A percentile compares a stretch with the other conserved stretches of the same genome.
phyloP scores from a whole-genome alignment of 2,888 invertebrate species.

The Drosophila anomalata region DNA sequence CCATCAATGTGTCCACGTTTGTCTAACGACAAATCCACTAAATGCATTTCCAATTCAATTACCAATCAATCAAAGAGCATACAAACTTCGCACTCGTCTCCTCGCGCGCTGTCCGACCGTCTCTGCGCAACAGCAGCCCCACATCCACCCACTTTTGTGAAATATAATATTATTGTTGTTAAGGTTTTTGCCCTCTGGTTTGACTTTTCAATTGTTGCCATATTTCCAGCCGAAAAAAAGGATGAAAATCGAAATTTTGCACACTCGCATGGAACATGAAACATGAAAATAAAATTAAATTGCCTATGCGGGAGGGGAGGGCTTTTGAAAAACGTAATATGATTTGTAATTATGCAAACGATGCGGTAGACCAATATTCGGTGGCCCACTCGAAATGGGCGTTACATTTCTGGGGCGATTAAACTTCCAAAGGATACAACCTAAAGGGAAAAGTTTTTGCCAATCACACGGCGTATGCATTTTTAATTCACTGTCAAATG shows the following conservation, averaged over 20 bases:
- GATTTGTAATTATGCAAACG: constrained; percentile 75
- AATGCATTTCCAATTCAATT: constrained; percentile 40
- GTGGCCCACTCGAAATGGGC: background rate
- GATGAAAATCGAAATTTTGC: constrained; percentile 1
- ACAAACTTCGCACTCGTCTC: constrained; percentile 25
- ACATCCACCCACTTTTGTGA: constrained; percentile 1
- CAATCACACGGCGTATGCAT: constrained; percentile 60
- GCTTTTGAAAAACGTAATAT: constrained; percentile 52
- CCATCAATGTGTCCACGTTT: constrained; percentile 24
- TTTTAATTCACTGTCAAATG: constrained; percentile 57
- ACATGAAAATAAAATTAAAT: constrained; percentile 43
- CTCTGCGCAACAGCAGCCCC: background rate
- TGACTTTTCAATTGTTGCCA: constrained; percentile 68
- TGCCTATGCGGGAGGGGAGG: constrained; percentile 39
- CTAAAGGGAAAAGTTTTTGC: constrained; percentile 29
- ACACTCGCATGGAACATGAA: background rate
- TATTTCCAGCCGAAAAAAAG: constrained; percentile 58
- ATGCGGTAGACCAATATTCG: constrained; percentile 28
- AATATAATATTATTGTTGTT: constrained; percentile 43
- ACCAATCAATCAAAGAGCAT: constrained; percentile 45
- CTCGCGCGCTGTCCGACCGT: constrained; percentile 11
- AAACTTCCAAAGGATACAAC: constrained; percentile 30
- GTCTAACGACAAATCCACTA: constrained; percentile 30
- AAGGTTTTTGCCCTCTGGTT: constrained; percentile 32
- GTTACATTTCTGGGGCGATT: constrained; percentile 21